Conservation (phyloP, 37 sponge, comb jelly and placozoan species). For the Hexactinellida sp. region DNA sequence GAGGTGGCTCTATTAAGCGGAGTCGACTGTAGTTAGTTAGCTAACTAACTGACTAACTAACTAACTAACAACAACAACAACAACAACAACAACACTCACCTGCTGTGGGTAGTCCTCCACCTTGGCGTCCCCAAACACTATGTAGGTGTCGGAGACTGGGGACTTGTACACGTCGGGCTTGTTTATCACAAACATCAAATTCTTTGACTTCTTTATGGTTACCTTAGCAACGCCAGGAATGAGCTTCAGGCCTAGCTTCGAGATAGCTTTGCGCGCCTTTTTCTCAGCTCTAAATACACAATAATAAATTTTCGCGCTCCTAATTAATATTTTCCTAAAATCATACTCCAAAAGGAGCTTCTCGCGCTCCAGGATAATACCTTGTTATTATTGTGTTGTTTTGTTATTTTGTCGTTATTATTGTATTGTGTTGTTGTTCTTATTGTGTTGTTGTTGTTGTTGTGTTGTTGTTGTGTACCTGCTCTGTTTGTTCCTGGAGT, state of each 20-base stretch:
- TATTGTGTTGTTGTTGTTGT: neutral
- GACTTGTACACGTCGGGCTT: slow-evolving; percentile 96
- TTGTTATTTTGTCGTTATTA: too few relatives aligned
- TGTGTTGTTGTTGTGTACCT: neutral
- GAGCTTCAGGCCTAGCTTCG: slow-evolving; percentile 75
- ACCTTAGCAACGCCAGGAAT: slow-evolving; percentile 72
- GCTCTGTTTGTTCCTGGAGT: neutral
- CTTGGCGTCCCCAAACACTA: slow-evolving; percentile 97
- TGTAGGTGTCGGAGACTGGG: slow-evolving; percentile 83
- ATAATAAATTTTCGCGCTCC: too few relatives aligned
- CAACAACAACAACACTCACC: too few relatives aligned
- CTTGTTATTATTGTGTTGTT: too few relatives aligned
- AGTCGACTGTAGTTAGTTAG: too few relatives aligned
- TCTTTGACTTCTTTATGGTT: slow-evolving; percentile 86
- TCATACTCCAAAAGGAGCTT: too few relatives aligned
- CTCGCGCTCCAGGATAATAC: too few relatives aligned
- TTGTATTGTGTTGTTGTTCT: too few relatives aligned
- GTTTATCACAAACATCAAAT: slow-evolving; percentile 88
- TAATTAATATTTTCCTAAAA: too few relatives aligned
- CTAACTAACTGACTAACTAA: too few relatives aligned
- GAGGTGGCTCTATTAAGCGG: too few relatives aligned
- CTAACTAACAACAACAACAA: too few relatives aligned
- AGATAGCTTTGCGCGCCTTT: slow-evolving; percentile 87
- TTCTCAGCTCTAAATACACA: slow-evolving; percentile 58
- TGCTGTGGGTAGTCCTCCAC: slow-evolving; percentile 24